A percentile compares a stretch with the other conserved stretches of the same genome.
phyloP scores from a whole-genome alignment of 2,797 vertebrate species.

The Lepilemur ruficaudatus region DNA sequence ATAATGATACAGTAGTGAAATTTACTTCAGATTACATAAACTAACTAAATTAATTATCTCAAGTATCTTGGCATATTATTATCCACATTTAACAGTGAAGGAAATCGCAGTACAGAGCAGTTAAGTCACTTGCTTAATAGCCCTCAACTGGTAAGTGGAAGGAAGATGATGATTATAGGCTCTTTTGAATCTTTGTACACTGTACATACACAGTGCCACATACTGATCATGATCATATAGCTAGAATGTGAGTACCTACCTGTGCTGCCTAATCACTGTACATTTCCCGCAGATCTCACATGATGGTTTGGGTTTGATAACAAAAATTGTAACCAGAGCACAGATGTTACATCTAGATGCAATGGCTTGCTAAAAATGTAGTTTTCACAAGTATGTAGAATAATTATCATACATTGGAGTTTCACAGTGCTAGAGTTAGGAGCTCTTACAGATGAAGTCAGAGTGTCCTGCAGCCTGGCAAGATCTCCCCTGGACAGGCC shows the following conservation, averaged over 20 bases:
- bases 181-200: background rate
- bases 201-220: background rate
- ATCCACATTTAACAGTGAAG: background rate
- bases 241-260: accelerated
- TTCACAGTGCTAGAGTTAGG: background rate
- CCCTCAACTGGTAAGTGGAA: background rate
- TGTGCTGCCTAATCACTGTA: background rate
- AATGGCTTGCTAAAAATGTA: background rate
- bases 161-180: background rate
- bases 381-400: background rate
- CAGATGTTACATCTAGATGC: background rate
- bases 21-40: background rate
- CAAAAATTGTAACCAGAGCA: background rate
- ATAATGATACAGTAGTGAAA: background rate
- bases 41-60: background rate
- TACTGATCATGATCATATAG: accelerated
- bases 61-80: background rate
- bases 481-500: accelerated
- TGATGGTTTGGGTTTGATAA: background rate
- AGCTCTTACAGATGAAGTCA: background rate
- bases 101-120: background rate
- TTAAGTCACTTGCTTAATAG: background rate
- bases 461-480: background rate
- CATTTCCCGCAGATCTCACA: background rate
- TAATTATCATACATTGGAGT: background rate